A percentile compares a stretch with the other conserved stretches of the same genome.
These are phyloP conservation scores for Polyommatus icarus DNA, from an alignment of 2,888 invertebrate genomes.

Conservation along the genomic window DNA sequence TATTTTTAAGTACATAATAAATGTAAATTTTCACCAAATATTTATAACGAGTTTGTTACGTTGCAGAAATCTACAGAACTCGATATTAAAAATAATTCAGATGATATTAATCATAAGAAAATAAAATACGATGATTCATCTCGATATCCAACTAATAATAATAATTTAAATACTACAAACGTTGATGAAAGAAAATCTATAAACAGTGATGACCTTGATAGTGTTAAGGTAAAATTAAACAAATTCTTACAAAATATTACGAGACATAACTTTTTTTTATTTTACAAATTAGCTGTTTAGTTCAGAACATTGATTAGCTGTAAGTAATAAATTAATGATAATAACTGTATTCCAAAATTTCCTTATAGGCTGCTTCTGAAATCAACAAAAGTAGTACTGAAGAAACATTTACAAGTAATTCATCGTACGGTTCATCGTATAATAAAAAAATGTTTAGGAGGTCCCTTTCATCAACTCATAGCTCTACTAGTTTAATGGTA, in stretches of 20 bases:
- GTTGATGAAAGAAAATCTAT: not conserved
- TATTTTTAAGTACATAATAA: not conserved
- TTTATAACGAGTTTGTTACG: not conserved
- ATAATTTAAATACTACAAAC: not conserved
- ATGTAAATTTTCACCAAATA: not conserved
- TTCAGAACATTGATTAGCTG: not conserved
- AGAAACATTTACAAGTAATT: not conserved
- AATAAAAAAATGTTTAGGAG: not conserved
- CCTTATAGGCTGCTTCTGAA: conserved; percentile 1
- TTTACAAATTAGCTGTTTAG: no score
- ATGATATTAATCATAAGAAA: not conserved
- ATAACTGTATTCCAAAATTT: not conserved
- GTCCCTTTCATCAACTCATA: conserved; percentile 15
- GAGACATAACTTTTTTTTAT: not conserved
- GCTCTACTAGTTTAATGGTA: conserved; percentile 22
- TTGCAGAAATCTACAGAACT: conserved; percentile 1
- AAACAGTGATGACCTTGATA: not conserved
- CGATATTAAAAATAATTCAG: not conserved
- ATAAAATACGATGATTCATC: not conserved
- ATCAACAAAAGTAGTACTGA: conserved; percentile 3
- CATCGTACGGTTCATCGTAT: not conserved
- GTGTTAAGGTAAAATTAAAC: conserved; percentile 2
- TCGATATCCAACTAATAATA: not conserved
- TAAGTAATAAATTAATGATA: not conserved
- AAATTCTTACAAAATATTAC: not conserved